phyloP scores from a whole-genome alignment of 64 coral and sea anemone species.

The Montipora cactus region DNA sequence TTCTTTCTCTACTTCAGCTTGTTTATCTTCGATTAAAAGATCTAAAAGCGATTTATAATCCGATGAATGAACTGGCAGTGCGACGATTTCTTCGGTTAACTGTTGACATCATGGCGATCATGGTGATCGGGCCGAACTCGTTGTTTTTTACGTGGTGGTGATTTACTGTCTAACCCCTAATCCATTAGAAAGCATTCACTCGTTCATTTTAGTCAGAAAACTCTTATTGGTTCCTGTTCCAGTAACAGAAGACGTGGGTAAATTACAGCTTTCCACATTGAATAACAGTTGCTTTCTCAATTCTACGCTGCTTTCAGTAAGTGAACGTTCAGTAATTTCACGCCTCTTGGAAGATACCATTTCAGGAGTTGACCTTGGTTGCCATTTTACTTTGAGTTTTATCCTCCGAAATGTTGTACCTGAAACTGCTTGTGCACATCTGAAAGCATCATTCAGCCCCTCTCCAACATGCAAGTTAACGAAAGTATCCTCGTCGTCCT shows the following conservation, averaged over 20 bases:
- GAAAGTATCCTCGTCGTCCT: slow-evolving; percentile 14
- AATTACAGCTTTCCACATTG: slow-evolving; percentile 5
- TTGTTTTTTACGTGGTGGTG: slow-evolving; percentile 31
- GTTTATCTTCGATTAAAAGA: slow-evolving; percentile 55
- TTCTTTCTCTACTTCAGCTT: slow-evolving; percentile 28
- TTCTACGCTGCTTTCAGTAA: background rate
- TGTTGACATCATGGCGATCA: background rate
- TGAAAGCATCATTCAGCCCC: slow-evolving; percentile 30
- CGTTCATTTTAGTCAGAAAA: background rate
- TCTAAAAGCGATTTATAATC: slow-evolving; percentile 30
- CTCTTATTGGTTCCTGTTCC: background rate
- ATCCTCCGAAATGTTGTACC: slow-evolving; percentile 42
- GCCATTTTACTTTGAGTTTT: slow-evolving; percentile 55
- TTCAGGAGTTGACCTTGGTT: slow-evolving; percentile 48
- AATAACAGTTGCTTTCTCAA: slow-evolving; percentile 22
- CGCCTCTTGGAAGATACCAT: slow-evolving; percentile 13
- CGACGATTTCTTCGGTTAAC: background rate
- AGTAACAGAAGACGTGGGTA: background rate
- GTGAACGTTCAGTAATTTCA: slow-evolving; percentile 2
- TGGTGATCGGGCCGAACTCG: background rate
- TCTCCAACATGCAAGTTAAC: slow-evolving; percentile 23
- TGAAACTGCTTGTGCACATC: slow-evolving; percentile 53
- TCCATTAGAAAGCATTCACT: slow-evolving; percentile 9
- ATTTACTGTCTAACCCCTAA: background rate
- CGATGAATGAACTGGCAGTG: background rate